A percentile compares a stretch with the other conserved stretches of the same genome.
phyloP scores from a whole-genome alignment of 2,797 vertebrate genomes.

The Dendrocincla fuliginosa region DNA sequence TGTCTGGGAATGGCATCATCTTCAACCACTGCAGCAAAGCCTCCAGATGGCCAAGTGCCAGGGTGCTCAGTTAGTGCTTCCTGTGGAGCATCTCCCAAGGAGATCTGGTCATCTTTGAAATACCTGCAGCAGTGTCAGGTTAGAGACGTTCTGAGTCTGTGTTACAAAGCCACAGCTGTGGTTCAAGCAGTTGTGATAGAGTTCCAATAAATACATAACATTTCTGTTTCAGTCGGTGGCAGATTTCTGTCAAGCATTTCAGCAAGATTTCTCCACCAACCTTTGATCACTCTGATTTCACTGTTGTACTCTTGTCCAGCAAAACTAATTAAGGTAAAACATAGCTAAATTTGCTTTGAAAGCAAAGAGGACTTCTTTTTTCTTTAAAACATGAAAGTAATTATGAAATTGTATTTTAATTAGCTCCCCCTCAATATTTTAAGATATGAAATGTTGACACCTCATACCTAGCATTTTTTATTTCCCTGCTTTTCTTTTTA shows the following conservation, averaged over 20 bases:
- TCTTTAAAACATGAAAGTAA: background rate
- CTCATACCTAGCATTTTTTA: background rate
- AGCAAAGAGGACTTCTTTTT: background rate
- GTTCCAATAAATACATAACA: background rate
- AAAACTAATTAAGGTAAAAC: background rate
- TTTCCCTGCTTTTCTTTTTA: background rate
- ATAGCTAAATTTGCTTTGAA: background rate
- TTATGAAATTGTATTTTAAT: background rate
- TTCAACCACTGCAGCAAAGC: background rate
- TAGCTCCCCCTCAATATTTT: background rate
- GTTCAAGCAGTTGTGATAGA: background rate
- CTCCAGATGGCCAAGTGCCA: background rate
- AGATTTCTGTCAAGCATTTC: background rate
- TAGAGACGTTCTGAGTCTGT: background rate
- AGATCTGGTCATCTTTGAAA: background rate
- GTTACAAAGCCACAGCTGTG: background rate
- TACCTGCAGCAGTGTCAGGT: background rate
- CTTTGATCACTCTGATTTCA: background rate
- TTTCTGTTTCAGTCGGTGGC: background rate
- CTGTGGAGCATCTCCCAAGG: background rate
- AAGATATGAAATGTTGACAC: background rate
- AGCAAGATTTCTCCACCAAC: background rate
- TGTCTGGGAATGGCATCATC: background rate
- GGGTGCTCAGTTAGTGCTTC: background rate
- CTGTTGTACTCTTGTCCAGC: background rate